Evolutionary conservation across 1,140 invertebrate species (phyloP), one percentile per base, ranked within the genome.

Genomic region (Chironomus striatipennis): DNA sequence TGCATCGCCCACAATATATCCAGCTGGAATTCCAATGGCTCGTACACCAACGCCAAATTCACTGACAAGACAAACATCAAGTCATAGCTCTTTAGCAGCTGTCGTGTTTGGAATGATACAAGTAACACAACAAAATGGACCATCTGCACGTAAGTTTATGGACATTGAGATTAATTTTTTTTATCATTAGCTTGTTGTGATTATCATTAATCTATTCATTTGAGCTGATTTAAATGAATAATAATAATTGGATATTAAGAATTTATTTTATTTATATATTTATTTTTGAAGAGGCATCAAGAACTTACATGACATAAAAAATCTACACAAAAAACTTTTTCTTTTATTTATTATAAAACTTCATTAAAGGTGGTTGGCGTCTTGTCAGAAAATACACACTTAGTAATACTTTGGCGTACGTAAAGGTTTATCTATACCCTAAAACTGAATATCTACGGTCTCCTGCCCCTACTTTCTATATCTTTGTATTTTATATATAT

Each of bases 101-200:
- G 92, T 96, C 34, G 93, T 97, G 5, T 95, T 93, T 80, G 92
- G 91, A 57, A 92, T 96, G 86, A 87, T 92, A 76, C 89, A 91
- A 80, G 92, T 70, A 6, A 18, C 65, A 8, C 93, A 15, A 87
- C 90, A 77, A 88, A 88, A 42, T 84, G 90, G 21, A 84, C 85
- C 74, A 87, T 86, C 83, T 74, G 84, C 83, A 77, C 83, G 84
- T 85, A 77, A 82, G 78, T 79, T 43, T 73, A n/a, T 21, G 70
- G 15, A 74, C 43, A 42, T 12, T 18, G 12, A 75, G 15, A 43
- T 42, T 17, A 34, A 5, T 12, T n/a, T 1, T 64, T 73, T n/a
- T n/a, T n/a, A n/a, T n/a, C n/a, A n/a, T n/a, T n/a, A n/a, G n/a
- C n/a, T n/a, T n/a, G n/a, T n/a, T 75, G 15, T 47, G 43, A 15